Conservation (phyloP, 2,113 vertebrate species). For the Dissostichus mawsoni region DNA sequence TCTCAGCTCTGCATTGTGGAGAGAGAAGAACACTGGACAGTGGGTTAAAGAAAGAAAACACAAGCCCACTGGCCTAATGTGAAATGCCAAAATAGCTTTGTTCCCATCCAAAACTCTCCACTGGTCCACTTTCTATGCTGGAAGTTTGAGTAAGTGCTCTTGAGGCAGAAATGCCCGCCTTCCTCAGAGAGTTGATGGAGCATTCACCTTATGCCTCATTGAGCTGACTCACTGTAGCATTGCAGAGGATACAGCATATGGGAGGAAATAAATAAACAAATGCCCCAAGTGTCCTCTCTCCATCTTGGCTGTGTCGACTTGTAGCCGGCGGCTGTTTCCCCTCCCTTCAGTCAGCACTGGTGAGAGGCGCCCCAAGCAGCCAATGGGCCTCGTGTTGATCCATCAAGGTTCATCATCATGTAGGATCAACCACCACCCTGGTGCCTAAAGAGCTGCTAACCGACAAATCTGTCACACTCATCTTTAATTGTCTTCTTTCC, state of each 20-base stretch:
- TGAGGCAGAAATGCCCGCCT: constrained; percentile 44
- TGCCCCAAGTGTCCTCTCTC: constrained; percentile 71
- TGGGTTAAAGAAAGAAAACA: not conserved
- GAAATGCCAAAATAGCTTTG: constrained; percentile 20
- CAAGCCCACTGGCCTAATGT: not conserved
- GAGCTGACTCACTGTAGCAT: constrained; percentile 77
- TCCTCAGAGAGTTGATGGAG: constrained; percentile 72
- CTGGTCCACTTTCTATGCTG: constrained; percentile 39
- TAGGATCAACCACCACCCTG: constrained; percentile 55
- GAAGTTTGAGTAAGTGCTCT: constrained; percentile 52
- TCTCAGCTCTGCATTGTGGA: not conserved
- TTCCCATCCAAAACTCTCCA: constrained; percentile 27
- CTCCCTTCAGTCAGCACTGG: constrained; percentile 45
- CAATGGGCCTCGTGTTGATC: constrained; percentile 58
- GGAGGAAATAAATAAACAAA: constrained; percentile 79
- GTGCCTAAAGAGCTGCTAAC: constrained; percentile 54
- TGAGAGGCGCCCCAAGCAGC: constrained; percentile 57
- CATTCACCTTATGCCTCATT: constrained; percentile 76
- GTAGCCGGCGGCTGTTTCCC: constrained; percentile 59
- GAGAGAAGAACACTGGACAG: not conserved
- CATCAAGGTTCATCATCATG: constrained; percentile 72
- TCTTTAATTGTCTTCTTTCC: constrained; percentile 28
- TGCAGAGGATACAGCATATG: constrained; percentile 74
- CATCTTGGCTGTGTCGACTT: constrained; percentile 64
- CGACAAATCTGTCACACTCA: constrained; percentile 63